Percentiles rank a stretch among this genome's conserved stretches.
phyloP scores from a whole-genome alignment of 1,140 invertebrate genomes.

The Rhagoletis pomonella region DNA sequence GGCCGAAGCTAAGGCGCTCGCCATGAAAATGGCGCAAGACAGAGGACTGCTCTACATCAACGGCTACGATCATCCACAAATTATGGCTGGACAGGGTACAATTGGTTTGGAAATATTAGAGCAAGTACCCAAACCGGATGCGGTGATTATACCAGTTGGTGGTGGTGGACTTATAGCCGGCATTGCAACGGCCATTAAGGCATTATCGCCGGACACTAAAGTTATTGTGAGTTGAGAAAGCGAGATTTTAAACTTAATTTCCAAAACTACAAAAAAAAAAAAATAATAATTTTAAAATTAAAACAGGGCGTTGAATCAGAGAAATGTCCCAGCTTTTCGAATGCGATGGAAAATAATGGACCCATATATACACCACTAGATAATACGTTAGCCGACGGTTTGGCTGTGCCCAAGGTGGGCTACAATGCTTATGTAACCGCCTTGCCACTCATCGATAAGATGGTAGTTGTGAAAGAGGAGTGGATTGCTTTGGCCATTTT shows the following conservation, averaged over 20 bases:
- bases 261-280: neutral
- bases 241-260: neutral
- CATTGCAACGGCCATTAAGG: conserved; percentile 89
- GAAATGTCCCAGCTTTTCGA: conserved; percentile 88
- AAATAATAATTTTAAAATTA: neutral
- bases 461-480: conserved; percentile 88
- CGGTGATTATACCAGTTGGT: conserved; percentile 89
- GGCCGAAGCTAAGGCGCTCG: conserved; percentile 87
- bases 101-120: conserved; percentile 93
- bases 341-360: conserved; percentile 82
- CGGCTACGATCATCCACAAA: conserved; percentile 94
- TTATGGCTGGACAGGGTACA: conserved; percentile 95
- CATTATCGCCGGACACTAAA: conserved; percentile 85
- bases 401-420: conserved; percentile 92
- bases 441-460: conserved; percentile 85
- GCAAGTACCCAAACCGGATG: conserved; percentile 85
- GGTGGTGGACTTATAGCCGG: conserved; percentile 93
- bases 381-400: conserved; percentile 91
- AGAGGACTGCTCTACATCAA: conserved; percentile 82
- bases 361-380: conserved; percentile 82
- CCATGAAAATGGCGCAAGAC: conserved; percentile 84
- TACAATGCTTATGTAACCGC: conserved; percentile 91
- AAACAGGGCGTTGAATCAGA: conserved; percentile 92
- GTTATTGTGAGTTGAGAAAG: conserved; percentile 78
- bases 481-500: conserved; percentile 93